Base-by-base conservation (phyloP, 2,888 invertebrate genomes). In the Volucella zonaria region DNA sequence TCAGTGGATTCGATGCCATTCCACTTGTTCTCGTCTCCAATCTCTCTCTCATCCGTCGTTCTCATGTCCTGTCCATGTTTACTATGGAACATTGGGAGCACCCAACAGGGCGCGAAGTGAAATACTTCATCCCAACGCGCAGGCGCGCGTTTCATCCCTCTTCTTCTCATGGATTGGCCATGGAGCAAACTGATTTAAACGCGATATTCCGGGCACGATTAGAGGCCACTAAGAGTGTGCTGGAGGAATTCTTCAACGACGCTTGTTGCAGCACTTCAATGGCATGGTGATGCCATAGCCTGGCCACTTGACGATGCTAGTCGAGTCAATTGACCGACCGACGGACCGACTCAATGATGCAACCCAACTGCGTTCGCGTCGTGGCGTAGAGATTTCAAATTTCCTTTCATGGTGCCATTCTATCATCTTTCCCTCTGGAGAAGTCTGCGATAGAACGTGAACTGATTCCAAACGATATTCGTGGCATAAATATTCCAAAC, bases 181-280 rank as follows among this genome's bases (percentile, higher is more conserved):
- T 14, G 59, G 38, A 10, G 70, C 47, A 68, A 71, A 81, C 76
- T 85, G 85, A 85, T 85, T 85, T 77, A 76, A 85, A 81, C 80
- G 62, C 67, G 81, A 85, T 85, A 85, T 85, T 81, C 83, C 9
- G 31, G 54, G 80, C 83, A 83, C 83, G 83, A 83, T 83, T 79
- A 61, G 70, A 59, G 3, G 58, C 78, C 51, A 56, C 12, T 49
- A 64, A 68, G 51, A 74, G 62, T 58, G 68, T 43, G 82, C 75
- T 76, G 31, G 38, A 56, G 68, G 73, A 77, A 80, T 76, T 81
- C 73, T 52, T 47, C 38, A 73, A 59, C 67, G 68, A 66, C 66
- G 52, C 61, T 66, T 66, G 49, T 59, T 43, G 49, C 66, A 71
- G n/a, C 61, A 71, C 71, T 59, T 64, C 74, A n/a, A 14, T 23